Conservation (phyloP, 1,140 invertebrate genomes). For the Drosophila nigromelanica region DNA sequence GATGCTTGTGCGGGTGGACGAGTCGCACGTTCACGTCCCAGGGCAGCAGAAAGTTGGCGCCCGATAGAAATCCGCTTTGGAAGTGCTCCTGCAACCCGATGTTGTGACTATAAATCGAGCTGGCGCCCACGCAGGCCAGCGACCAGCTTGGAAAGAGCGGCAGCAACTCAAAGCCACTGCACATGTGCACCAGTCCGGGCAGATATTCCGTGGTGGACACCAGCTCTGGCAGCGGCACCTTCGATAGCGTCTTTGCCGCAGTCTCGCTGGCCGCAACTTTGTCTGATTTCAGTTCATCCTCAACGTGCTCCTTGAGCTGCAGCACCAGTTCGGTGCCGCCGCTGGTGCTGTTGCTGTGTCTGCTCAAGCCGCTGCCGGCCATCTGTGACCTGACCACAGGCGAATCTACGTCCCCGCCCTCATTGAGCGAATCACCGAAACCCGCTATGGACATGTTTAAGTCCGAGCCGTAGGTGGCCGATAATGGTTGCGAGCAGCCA, state of each 20-base stretch:
- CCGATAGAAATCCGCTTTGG: constrained; percentile 93
- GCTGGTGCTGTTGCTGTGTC: constrained; percentile 21
- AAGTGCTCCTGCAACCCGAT: constrained; percentile 90
- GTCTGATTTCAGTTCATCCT: not conserved
- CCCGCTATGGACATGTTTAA: constrained; percentile 70
- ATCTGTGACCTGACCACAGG: constrained; percentile 28
- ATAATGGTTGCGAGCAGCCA: constrained; percentile 59
- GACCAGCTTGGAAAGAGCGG: constrained; percentile 97
- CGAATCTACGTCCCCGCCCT: constrained; percentile 8
- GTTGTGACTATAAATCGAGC: constrained; percentile 95
- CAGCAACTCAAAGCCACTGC: constrained; percentile 90
- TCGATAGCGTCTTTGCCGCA: not conserved
- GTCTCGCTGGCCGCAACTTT: not conserved
- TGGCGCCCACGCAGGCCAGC: constrained; percentile 94
- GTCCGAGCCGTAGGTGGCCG: constrained; percentile 64
- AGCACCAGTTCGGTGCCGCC: constrained; percentile 66
- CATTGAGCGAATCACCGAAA: constrained; percentile 55
- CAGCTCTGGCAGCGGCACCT: constrained; percentile 3
- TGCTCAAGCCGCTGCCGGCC: constrained; percentile 15
- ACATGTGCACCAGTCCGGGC: constrained; percentile 94
- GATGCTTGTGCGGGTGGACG: constrained; percentile 61
- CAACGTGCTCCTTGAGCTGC: constrained; percentile 51
- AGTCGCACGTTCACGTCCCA: constrained; percentile 95
- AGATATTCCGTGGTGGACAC: constrained; percentile 94
- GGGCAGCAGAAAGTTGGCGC: constrained; percentile 95